phyloP scores from a whole-genome alignment of 1,140 invertebrate species.

The Coptotermes formosanus region DNA sequence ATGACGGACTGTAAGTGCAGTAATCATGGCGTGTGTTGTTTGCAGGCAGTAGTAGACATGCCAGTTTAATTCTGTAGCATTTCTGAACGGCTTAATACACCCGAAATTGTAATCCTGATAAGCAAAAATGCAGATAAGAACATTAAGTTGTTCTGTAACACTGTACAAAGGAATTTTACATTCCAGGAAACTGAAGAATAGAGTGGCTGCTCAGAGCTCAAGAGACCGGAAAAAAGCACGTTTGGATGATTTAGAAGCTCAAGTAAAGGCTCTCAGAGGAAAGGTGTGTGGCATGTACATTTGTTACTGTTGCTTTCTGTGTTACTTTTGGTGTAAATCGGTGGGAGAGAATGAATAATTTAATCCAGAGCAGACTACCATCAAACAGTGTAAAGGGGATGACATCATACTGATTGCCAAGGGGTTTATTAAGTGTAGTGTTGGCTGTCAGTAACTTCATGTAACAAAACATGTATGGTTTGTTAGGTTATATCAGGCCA shows the following conservation, averaged over 20 bases:
- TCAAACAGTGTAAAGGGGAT: too few relatives aligned
- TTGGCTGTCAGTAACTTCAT: too few relatives aligned
- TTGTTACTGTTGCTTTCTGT: background rate
- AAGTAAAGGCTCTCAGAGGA: slow-evolving; percentile 62
- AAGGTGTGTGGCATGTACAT: slow-evolving; percentile 37
- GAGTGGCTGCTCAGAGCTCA: slow-evolving; percentile 96
- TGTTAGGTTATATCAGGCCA: too few relatives aligned
- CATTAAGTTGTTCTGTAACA: background rate
- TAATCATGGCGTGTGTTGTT: background rate
- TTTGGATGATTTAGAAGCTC: slow-evolving; percentile 82
- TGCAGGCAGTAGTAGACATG: background rate
- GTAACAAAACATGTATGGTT: too few relatives aligned
- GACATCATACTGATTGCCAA: too few relatives aligned
- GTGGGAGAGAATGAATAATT: too few relatives aligned
- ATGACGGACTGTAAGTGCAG: too few relatives aligned
- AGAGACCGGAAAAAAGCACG: slow-evolving; percentile 94
- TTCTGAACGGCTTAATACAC: background rate
- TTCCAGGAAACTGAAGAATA: slow-evolving; percentile 91
- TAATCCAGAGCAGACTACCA: too few relatives aligned
- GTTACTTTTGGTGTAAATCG: too few relatives aligned
- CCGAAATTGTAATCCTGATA: background rate
- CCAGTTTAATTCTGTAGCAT: background rate
- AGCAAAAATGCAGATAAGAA: background rate
- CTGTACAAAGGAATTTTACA: slow-evolving; percentile 35
- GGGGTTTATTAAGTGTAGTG: too few relatives aligned